Percentiles rank a stretch among this genome's conserved stretches.
These are phyloP conservation scores for Speoplatyrhinus poulsoni DNA, from an alignment of 2,113 vertebrate species.

Conservation along the genomic window DNA sequence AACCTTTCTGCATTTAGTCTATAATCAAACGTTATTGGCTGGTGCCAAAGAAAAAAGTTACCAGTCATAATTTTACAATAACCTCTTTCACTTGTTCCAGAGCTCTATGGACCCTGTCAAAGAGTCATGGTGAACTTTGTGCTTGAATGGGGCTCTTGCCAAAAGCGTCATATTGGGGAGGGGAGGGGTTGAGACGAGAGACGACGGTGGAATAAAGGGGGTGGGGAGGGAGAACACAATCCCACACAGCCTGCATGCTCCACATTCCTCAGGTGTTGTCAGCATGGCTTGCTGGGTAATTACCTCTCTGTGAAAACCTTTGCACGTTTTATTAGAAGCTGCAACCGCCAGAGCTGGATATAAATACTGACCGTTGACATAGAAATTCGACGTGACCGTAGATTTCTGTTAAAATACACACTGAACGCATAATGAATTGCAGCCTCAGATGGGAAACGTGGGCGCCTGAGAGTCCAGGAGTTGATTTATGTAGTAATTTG, in stretches of 20 bases:
- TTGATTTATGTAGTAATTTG: constrained; percentile 58
- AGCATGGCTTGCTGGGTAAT: constrained; percentile 64
- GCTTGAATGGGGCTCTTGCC: constrained; percentile 11
- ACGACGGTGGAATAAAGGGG: constrained; percentile 10
- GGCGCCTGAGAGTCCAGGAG: constrained; percentile 31
- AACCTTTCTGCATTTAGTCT: too few species aligned
- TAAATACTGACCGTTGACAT: constrained; percentile 15
- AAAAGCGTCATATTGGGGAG: constrained; percentile 33
- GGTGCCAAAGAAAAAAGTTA: too few species aligned
- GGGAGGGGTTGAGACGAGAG: constrained; percentile 30
- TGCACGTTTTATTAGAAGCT: constrained; percentile 27
- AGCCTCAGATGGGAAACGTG: constrained; percentile 44
- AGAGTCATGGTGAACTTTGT: constrained; percentile 41
- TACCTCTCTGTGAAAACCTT: constrained; percentile 63
- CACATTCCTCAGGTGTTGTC: constrained; percentile 79
- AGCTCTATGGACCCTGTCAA: constrained; percentile 26
- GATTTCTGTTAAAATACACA: constrained; percentile 7
- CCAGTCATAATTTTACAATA: constrained; percentile 1
- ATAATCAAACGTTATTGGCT: too few species aligned
- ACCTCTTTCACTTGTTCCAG: neutral
- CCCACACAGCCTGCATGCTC: constrained; percentile 65
- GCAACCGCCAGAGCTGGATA: constrained; percentile 5
- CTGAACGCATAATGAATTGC: constrained; percentile 15
- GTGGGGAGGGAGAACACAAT: constrained; percentile 43
- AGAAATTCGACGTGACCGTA: neutral